Base-by-base conservation (phyloP, 1,140 invertebrate genomes). In the Lordiphosa collinella region DNA sequence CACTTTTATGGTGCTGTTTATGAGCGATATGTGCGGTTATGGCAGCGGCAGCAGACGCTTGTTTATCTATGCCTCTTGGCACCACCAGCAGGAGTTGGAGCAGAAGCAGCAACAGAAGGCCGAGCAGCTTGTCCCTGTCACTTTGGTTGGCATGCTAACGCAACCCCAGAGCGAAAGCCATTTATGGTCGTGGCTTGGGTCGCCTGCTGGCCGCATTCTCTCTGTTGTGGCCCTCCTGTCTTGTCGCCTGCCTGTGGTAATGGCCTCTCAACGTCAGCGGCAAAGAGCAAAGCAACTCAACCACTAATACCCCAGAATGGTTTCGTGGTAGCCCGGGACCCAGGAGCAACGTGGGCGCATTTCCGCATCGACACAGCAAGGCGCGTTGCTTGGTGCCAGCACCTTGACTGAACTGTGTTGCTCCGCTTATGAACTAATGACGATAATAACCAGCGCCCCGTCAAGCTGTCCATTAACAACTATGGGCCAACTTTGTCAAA, bases 11-110 rank as follows among this genome's bases (percentile, higher is more conserved):
- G 57, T 71, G 41, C 61, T 69, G 76, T 75, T 80, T 80, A 80
- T 80, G 76, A 76, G 67, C 76, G 62, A 82, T 80, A 75, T 82
- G 56, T 80, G 75, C 69, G 75, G 75, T 74, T 80, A 80, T 74
- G 55, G 55, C 56, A 55, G 51, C 52, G 44, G 40, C 18, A 34
- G 12, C 44, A 47, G 65, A 51, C 53, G 40, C 65, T 70, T 82
- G 76, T 80, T 75, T 80, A 80, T 82, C 76, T 82, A 70, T 73
- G 59, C 56, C 18, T 34, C 36, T 46, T 48, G 13, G 31, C 35
- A 32, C 48, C 40, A 38, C 29, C 48, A 37, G 14, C 51, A 38
- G 43, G n/a, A 46, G 35, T 51, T 6, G 35, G 49, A 58, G 22
- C 29, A 35, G 25, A n/a, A 14, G 29, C 25, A 43, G 16, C 14